A percentile compares a stretch with the other conserved stretches of the same genome.
Evolutionary conservation across 1,140 invertebrate genomes (phyloP).

Genomic region (Trachymyrmex cornetzi): DNA sequence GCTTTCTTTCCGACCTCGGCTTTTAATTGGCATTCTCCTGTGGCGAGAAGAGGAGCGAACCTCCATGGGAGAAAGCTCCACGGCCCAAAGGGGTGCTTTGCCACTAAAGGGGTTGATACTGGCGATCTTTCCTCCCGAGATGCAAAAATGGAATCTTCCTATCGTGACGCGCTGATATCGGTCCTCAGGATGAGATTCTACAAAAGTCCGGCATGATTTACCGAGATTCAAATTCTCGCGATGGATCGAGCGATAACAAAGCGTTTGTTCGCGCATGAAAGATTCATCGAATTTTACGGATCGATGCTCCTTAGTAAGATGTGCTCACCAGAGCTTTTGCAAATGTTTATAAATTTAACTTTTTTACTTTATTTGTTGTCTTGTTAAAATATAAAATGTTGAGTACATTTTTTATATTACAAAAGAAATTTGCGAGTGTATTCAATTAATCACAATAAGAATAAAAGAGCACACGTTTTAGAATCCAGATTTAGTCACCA

Average conservation of each 20-base stretch:
- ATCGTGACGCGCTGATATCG: slow-evolving; percentile 30
- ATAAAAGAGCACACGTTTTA: not conserved
- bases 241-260: slow-evolving; percentile 33
- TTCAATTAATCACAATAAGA: not conserved
- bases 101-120: slow-evolving; percentile 47
- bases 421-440: not conserved
- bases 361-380: not conserved
- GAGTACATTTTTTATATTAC: not conserved
- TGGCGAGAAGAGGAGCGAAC: slow-evolving; percentile 82
- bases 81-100: slow-evolving; percentile 60
- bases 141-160: slow-evolving; percentile 62
- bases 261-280: slow-evolving; percentile 3
- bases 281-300: slow-evolving; percentile 44
- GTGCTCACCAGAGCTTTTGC: not conserved
- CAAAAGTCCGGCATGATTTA: slow-evolving; percentile 27
- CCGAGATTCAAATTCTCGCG: slow-evolving; percentile 21
- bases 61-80: slow-evolving; percentile 69
- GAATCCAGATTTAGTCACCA: not conserved
- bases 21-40: slow-evolving; percentile 87
- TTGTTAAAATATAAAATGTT: not conserved
- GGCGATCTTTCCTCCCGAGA: slow-evolving; percentile 64
- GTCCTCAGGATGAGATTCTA: not conserved
- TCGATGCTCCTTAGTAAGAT: slow-evolving; percentile 22
- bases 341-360: slow-evolving; percentile 2
- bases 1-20: slow-evolving; percentile 85